Evolutionary conservation across 2,888 invertebrate genomes (phyloP).

Genomic region (Mythimna albipuncta): DNA sequence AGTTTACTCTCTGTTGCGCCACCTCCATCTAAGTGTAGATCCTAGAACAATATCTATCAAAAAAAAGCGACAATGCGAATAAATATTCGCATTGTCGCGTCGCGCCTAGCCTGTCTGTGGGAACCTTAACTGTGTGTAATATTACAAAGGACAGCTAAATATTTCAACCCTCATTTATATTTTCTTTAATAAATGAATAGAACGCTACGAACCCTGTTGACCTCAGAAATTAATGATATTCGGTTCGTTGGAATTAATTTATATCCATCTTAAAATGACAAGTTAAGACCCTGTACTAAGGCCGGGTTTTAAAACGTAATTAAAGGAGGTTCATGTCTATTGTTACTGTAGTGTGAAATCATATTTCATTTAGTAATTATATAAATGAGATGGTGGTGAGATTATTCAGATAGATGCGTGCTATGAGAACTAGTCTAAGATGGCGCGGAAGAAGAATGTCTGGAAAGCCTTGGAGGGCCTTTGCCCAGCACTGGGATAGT

Average conservation of each 20-base stretch:
- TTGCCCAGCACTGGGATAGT: too few species aligned
- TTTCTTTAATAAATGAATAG: conserved; percentile 31
- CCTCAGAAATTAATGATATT: conserved; percentile 51
- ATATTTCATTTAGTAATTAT: conserved; percentile 8
- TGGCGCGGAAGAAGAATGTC: too few species aligned
- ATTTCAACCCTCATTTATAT: conserved; percentile 39
- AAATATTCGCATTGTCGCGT: neutral
- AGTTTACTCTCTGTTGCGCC: too few species aligned
- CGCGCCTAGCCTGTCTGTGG: neutral
- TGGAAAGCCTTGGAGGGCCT: too few species aligned
- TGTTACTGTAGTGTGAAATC: neutral
- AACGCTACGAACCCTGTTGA: conserved; percentile 23
- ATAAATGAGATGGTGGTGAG: neutral
- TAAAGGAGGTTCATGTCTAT: conserved; percentile 9
- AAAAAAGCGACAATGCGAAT: too few species aligned
- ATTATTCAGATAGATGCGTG: too few species aligned
- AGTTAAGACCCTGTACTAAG: conserved; percentile 38
- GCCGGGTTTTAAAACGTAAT: conserved; percentile 43
- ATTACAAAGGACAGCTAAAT: conserved; percentile 15
- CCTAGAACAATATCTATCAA: neutral
- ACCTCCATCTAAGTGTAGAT: too few species aligned
- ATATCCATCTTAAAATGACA: conserved; percentile 50
- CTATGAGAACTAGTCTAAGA: too few species aligned
- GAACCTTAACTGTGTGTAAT: neutral
- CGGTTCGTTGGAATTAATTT: conserved; percentile 46